A percentile compares a stretch with the other conserved stretches of the same genome.
These are phyloP conservation scores for Hepsetus odoe DNA, from an alignment of 2,113 vertebrate species.

Conservation along the genomic window DNA sequence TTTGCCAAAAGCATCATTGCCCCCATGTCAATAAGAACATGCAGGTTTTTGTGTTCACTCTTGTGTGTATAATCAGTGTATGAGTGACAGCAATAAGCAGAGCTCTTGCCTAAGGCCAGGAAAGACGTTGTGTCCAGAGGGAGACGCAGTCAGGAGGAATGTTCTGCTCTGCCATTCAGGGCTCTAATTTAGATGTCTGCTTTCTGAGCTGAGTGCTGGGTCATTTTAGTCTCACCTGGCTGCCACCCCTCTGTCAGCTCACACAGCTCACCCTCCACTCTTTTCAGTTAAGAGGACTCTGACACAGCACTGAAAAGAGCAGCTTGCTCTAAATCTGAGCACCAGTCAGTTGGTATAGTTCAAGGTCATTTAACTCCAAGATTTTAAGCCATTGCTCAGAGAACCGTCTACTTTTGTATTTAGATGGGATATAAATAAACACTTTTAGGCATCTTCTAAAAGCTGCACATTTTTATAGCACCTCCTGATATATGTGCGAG, in stretches of 20 bases:
- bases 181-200: constrained; percentile 34
- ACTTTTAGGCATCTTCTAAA: background rate
- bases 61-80: background rate
- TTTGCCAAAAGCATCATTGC: background rate
- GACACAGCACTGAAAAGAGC: background rate
- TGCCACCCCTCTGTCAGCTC: constrained; percentile 25
- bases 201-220: constrained; percentile 23
- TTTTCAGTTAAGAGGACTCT: background rate
- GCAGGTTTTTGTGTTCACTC: background rate
- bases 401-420: background rate
- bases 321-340: background rate
- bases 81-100: constrained; percentile 13
- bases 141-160: constrained; percentile 47
- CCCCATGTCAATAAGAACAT: constrained; percentile 1
- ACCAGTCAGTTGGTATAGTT: background rate
- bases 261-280: constrained; percentile 10
- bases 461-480: too few relatives aligned
- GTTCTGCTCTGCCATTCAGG: constrained; percentile 53
- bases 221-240: background rate
- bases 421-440: background rate
- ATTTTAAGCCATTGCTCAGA: background rate
- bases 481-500: too few relatives aligned
- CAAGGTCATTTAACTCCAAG: background rate
- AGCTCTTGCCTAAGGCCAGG: constrained; percentile 8
- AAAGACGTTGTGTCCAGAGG: constrained; percentile 19